Evolutionary conservation across 1,140 invertebrate genomes (phyloP).

Genomic region (Aleiodes sp.): DNA sequence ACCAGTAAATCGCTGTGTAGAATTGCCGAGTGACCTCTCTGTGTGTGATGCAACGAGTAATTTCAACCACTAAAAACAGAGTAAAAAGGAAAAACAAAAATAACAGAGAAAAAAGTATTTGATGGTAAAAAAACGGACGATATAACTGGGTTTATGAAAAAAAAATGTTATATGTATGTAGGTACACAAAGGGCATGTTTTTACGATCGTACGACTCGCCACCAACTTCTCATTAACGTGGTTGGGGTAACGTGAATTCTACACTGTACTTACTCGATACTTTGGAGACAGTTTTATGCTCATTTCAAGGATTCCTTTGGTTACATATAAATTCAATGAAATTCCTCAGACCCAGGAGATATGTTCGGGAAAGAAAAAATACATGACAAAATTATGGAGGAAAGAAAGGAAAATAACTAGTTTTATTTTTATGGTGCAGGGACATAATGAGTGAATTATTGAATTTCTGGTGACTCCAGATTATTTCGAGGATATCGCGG

Average conservation of each 20-base stretch:
- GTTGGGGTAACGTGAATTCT: background rate
- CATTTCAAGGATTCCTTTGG: background rate
- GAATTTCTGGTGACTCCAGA: too few species aligned
- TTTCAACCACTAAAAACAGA: too few species aligned
- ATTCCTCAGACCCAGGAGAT: background rate
- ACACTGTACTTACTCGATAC: background rate
- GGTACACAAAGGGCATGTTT: too few species aligned
- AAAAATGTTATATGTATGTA: too few species aligned
- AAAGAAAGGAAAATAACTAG: too few species aligned
- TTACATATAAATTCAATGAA: background rate
- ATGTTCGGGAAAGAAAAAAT: background rate
- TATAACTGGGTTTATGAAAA: too few species aligned
- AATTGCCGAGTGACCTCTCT: background rate
- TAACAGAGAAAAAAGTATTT: background rate
- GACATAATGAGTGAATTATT: too few species aligned
- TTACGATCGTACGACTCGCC: background rate
- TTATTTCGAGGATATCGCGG: too few species aligned
- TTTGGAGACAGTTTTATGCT: background rate
- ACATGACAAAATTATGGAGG: too few species aligned
- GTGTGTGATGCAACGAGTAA: constrained; percentile 14
- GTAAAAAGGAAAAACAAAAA: background rate
- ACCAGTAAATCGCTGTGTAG: background rate
- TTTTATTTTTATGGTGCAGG: too few species aligned
- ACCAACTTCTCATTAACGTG: background rate
- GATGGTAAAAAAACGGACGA: background rate